Evolutionary conservation across 2,797 vertebrate genomes (phyloP).

Genomic region (Pitangus sulphuratus): DNA sequence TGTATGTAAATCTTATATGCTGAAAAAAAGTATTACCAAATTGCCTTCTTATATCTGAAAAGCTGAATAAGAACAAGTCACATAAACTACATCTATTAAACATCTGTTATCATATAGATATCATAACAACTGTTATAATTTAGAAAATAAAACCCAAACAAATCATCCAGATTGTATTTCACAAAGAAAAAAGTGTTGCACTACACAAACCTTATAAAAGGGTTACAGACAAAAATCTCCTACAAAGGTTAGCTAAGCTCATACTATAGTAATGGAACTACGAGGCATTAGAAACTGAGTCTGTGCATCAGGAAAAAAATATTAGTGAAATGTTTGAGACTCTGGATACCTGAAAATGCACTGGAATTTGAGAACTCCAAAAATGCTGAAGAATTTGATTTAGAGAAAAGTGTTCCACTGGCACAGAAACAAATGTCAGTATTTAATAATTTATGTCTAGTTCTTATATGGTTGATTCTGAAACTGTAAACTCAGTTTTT

Average conservation of each 20-base stretch:
- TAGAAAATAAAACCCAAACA: background rate
- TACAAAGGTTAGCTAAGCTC: background rate
- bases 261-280: background rate
- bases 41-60: background rate
- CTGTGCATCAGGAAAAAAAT: background rate
- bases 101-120: background rate
- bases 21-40: background rate
- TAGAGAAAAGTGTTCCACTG: background rate
- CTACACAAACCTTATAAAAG: background rate
- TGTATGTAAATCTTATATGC: rapidly evolving
- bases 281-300: background rate
- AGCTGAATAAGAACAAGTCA: background rate
- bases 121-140: background rate
- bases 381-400: background rate
- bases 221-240: background rate
- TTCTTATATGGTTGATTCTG: background rate
- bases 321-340: background rate
- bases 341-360: background rate
- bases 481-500: background rate
- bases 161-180: background rate
- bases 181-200: background rate
- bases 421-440: background rate
- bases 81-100: background rate
- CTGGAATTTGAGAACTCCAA: background rate
- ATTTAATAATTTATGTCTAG: background rate